Conservation (phyloP, 2,888 invertebrate genomes). For the Epistrophe grossulariae region DNA sequence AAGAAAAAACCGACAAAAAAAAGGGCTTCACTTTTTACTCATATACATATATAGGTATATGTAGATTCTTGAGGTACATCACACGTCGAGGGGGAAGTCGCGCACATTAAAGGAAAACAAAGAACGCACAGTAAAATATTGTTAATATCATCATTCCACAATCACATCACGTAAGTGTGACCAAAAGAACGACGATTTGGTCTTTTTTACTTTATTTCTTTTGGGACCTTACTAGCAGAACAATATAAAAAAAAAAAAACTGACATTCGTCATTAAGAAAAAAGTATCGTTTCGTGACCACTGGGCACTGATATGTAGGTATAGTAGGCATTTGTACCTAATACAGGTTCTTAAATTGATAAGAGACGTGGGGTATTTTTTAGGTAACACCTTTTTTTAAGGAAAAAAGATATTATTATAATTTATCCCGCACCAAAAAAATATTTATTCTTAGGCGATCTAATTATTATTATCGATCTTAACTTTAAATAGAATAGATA, state of each 20-base stretch:
- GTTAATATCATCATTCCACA: conserved; percentile 55
- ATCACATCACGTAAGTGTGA: conserved; percentile 67
- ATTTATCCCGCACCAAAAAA: not conserved
- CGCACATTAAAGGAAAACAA: conserved; percentile 63
- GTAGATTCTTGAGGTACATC: conserved; percentile 5
- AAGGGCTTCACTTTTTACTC: not conserved
- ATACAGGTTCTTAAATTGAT: conserved; percentile 6
- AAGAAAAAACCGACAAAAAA: not conserved
- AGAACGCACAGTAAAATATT: conserved; percentile 39
- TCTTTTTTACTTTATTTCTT: conserved; percentile 20
- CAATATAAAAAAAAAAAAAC: conserved; percentile 28
- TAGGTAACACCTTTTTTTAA: not conserved
- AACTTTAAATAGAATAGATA: not conserved
- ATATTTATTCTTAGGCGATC: not conserved
- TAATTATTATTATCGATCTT: conserved; percentile 12
- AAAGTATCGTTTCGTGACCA: conserved; percentile 1
- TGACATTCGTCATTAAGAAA: conserved; percentile 50
- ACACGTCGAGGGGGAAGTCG: conserved; percentile 15
- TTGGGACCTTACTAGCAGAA: conserved; percentile 7
- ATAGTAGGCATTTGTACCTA: not conserved
- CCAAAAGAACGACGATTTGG: conserved; percentile 56
- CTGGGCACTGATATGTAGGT: not conserved
- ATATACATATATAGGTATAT: not conserved
- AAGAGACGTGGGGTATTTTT: conserved; percentile 10
- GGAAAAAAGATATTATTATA: conserved; percentile 1